Evolutionary conservation across 2,113 vertebrate genomes (phyloP), one percentile per base, ranked within the genome.

Genomic region (Clinocottus analis): DNA sequence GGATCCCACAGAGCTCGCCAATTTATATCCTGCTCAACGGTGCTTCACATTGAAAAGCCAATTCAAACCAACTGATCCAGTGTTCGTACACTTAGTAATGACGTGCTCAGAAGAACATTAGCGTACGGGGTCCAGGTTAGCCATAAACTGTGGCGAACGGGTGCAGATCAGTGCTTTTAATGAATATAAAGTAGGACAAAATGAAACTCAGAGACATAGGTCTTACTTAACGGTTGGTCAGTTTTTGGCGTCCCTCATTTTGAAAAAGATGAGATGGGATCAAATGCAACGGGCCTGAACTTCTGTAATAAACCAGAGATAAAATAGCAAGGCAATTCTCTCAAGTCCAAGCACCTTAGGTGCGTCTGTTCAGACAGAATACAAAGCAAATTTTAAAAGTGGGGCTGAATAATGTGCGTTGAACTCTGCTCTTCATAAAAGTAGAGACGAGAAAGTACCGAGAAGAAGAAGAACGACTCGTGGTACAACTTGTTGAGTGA

Each of bases 31-130:
- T 53, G 43, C 37, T 77, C 58, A 64, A 49, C 49, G 88, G 88
- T 91, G 88, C 86, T 90, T 85, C 74, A 75, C 16, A 56, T 14
- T 74, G 72, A 78, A 85, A 69, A 85, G 58, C 29, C 56, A 81
- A 69, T 75, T 67, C 76, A 61, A 81, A 64, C 19, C 64, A 68
- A 66, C 49, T 17, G 64, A 70, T 60, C 66, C 60, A 74, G 70
- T 74, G 43, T 77, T 81, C 75, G 19, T 10, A 41, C 59, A 67
- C 29, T 29, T 55, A 23, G 53, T 10, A 23, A n/a, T 55, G 47
- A 63, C 6, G 25, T 67, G 65, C 39, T 56, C 31, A 69, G 45
- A 85, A 56, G 64, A 84, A 86, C 51, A 70, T 74, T 27, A 71
- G 66, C 55, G 35, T 37, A 31, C 79, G 39, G 64, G 49, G 37